These are phyloP conservation scores for Lasioglossum villosulum DNA, from an alignment of 2,888 invertebrate species.

Conservation along the genomic window DNA sequence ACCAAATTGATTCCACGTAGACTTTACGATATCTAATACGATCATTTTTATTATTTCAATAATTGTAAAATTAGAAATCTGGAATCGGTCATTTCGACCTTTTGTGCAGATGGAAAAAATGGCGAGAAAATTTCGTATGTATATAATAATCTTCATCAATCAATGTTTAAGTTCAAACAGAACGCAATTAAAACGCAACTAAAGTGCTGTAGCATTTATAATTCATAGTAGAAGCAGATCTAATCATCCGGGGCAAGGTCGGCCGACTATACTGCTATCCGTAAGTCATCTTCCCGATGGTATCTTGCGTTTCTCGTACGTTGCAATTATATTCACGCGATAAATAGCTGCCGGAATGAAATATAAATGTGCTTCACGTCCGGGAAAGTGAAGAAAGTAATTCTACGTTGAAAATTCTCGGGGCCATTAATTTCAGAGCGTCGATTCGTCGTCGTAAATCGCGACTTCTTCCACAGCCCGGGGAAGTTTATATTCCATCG, in stretches of 20 bases:
- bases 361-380: neutral
- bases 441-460: conserved; percentile 34
- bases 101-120: neutral
- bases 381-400: neutral
- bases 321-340: neutral
- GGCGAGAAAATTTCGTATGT: neutral
- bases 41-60: too few relatives aligned
- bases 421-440: conserved; percentile 18
- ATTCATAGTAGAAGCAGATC: neutral
- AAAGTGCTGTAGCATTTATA: neutral
- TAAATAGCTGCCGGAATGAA: neutral
- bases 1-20: too few relatives aligned
- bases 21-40: too few relatives aligned
- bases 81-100: too few relatives aligned
- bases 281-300: neutral
- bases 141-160: neutral
- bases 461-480: conserved; percentile 24
- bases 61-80: too few relatives aligned
- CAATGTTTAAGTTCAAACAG: neutral
- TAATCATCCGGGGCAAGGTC: conserved; percentile 1
- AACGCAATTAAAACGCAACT: conserved; percentile 5
- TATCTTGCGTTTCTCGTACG: neutral
- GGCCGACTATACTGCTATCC: neutral
- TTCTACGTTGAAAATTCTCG: neutral
- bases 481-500: conserved; percentile 21